Percentiles rank a stretch among this genome's conserved stretches.
Evolutionary conservation across 2,113 vertebrate genomes (phyloP).

Genomic region (Silurus glanis): DNA sequence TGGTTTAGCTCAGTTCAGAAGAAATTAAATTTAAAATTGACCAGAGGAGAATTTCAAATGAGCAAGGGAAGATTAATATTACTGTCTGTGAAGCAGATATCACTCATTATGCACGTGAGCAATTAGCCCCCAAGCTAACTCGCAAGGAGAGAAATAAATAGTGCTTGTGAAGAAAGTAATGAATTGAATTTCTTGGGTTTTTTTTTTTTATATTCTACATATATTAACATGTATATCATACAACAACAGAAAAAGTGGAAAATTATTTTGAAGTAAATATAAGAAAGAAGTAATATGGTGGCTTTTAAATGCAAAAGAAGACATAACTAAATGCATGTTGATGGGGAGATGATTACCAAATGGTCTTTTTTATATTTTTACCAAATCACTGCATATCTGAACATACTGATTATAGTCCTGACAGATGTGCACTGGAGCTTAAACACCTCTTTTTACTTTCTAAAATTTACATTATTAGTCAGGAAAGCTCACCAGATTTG

Average conservation of each 20-base stretch:
- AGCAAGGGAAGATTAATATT: neutral
- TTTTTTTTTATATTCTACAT: neutral
- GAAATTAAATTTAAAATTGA: slow-evolving; percentile 19
- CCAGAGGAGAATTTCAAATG: slow-evolving; percentile 16
- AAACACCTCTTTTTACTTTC: slow-evolving; percentile 1
- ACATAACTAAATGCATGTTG: neutral
- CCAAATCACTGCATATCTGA: neutral
- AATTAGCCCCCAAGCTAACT: slow-evolving; percentile 23
- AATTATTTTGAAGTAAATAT: neutral
- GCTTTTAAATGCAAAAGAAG: neutral
- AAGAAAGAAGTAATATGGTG: neutral
- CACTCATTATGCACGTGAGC: slow-evolving; percentile 26
- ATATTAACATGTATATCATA: neutral
- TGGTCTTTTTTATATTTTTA: neutral
- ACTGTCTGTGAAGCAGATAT: neutral
- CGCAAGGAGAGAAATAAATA: slow-evolving; percentile 1
- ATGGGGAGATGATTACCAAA: neutral
- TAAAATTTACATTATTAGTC: neutral
- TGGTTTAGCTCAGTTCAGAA: slow-evolving; percentile 55
- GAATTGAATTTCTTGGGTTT: slow-evolving; percentile 1
- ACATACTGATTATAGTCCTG: neutral
- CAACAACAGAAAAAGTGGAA: neutral
- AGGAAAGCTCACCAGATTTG: neutral
- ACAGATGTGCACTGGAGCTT: slow-evolving; percentile 6
- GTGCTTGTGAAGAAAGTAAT: slow-evolving; percentile 14